Conservation (phyloP, 2,888 invertebrate species). For the Agriotes lineatus region DNA sequence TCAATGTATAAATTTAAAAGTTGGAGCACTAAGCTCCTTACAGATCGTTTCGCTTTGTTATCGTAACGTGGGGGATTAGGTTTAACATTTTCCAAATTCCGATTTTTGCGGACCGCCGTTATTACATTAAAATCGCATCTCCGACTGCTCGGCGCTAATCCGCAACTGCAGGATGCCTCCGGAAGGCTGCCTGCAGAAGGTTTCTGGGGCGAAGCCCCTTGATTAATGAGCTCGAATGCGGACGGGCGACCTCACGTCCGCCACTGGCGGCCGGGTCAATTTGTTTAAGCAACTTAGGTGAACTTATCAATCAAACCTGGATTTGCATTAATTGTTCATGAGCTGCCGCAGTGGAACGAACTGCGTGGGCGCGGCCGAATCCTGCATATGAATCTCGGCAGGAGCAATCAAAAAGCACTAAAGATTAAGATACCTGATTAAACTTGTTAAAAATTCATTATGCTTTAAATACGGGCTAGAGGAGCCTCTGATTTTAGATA, state of each 20-base stretch:
- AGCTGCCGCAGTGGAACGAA: background rate
- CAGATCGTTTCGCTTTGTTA: constrained; percentile 33
- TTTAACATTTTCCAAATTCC: constrained; percentile 12
- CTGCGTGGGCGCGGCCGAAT: background rate
- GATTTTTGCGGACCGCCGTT: no score
- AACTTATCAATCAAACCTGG: constrained; percentile 36
- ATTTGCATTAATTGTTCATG: constrained; percentile 23
- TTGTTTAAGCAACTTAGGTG: constrained; percentile 26
- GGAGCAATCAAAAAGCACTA: no score
- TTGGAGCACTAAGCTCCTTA: constrained; percentile 32
- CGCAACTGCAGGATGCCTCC: constrained; percentile 20
- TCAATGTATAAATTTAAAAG: constrained; percentile 35
- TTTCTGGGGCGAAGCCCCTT: constrained; percentile 34
- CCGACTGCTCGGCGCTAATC: no score
- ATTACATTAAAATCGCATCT: no score
- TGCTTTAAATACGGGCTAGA: no score
- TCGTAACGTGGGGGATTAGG: constrained; percentile 26
- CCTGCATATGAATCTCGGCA: no score
- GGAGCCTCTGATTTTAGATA: no score
- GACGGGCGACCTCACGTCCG: constrained; percentile 39
- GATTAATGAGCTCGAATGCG: constrained; percentile 41
- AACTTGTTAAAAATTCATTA: no score
- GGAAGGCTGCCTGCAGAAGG: constrained; percentile 35
- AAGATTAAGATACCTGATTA: no score
- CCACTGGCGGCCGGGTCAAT: constrained; percentile 32